Conservation (phyloP, 2,797 vertebrate species). For the Lagocephalus sceleratus region DNA sequence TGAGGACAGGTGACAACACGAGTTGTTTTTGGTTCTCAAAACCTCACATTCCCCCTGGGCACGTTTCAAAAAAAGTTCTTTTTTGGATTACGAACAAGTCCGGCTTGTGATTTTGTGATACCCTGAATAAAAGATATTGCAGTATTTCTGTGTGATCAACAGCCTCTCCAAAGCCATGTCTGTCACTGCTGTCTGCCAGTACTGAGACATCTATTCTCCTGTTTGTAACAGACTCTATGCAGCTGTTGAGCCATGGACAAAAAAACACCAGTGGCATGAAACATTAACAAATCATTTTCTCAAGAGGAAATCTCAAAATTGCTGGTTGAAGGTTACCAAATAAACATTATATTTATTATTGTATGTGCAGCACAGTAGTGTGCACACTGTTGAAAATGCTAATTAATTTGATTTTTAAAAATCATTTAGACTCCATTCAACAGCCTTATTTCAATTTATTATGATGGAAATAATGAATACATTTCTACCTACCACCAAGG, state of each 20-base stretch:
- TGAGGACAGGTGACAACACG: constrained; percentile 42
- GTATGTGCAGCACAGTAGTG: constrained; percentile 17
- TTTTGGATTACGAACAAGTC: constrained; percentile 46
- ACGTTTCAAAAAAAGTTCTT: constrained; percentile 51
- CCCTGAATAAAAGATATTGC: constrained; percentile 63
- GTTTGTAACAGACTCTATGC: constrained; percentile 21
- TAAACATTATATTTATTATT: neutral
- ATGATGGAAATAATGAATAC: too few species aligned
- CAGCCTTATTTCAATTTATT: too few species aligned
- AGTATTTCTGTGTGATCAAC: constrained; percentile 56
- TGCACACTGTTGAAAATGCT: constrained; percentile 12
- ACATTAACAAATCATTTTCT: too few species aligned
- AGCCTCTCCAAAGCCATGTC: constrained; percentile 45
- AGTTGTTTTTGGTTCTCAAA: constrained; percentile 36
- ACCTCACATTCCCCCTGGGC: constrained; percentile 19
- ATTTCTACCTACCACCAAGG: constrained; percentile 3
- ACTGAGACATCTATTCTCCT: constrained; percentile 34
- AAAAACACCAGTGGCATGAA: constrained; percentile 5
- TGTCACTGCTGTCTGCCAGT: constrained; percentile 35
- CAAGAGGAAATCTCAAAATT: too few species aligned
- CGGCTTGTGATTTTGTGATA: constrained; percentile 49
- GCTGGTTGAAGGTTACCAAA: neutral
- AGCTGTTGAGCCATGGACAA: constrained; percentile 3
- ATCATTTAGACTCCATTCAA: constrained; percentile 1
- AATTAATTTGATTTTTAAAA: constrained; percentile 10